Base-by-base conservation (phyloP, 2,113 vertebrate species). In the Cochlearius cochlearius region DNA sequence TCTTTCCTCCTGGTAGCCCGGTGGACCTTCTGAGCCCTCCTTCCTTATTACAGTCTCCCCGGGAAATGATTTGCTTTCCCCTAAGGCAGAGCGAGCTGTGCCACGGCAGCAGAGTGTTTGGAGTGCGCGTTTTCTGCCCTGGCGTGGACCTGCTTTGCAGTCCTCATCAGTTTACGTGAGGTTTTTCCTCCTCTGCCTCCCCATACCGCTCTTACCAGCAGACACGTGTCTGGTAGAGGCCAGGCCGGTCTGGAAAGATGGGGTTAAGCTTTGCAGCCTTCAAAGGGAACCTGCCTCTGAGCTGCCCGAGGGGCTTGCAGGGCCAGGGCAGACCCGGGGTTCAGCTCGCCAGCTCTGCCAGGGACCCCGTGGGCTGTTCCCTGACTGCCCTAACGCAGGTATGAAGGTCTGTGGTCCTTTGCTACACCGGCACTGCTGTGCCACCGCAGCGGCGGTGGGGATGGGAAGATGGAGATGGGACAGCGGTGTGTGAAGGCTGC, bases 331-430 rank as follows among this genome's bases (percentile, higher is more conserved):
- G 45, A 18, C 5, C 34, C 12, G 63, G 49, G 13, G 2, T 38
- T 58, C 77, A 32, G 62, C 71, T 72, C 9, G 0, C 45, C 59
- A 78, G 30, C 86, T 72, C n/a, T 67, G 22, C 45, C 1, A 1
- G 19, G 25, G 52, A 52, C 38, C 15, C 17, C 7, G 5, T 5
- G 18, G 21, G 47, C 30, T 67, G 26, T 58, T 71, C 12, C 47
- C 72, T 16, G 5, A 3, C 21, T 47, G 7, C n/a, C 58, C n/a
- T 19, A 7, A 11, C 1, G 0, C 67, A 17, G 20, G 4, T 25
- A 6, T 4, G 62, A 58, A 43, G 36, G 27, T 62, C 36, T 20
- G 26, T 2, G 1, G 15, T 30, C 21, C 22, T 38, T 12, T 22
- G 29, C 50, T 18, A 2, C 1, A 3, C 50, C 2, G 2, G 52